Percentiles rank a stretch among this genome's conserved stretches.
These are phyloP conservation scores for Zonotrichia leucophrys DNA, from an alignment of 2,113 vertebrate genomes.

Conservation along the genomic window DNA sequence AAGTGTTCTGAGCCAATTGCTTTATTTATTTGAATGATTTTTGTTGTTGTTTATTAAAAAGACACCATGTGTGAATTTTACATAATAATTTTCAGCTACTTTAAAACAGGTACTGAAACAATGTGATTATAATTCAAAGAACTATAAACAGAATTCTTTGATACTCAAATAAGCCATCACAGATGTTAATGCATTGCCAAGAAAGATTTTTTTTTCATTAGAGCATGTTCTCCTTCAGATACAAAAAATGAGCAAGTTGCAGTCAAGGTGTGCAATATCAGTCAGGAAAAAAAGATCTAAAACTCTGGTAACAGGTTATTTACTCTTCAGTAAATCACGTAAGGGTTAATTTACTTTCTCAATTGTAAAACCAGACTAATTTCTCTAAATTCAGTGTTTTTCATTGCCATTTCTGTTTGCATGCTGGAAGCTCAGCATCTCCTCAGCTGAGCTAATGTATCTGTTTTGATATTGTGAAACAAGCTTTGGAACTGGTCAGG, in stretches of 20 bases:
- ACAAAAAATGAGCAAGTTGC: neutral
- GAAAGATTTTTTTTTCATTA: neutral
- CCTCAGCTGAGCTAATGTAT: neutral
- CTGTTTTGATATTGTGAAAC: neutral
- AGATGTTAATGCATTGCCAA: neutral
- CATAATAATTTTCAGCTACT: neutral
- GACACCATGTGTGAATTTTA: neutral
- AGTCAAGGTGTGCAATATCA: neutral
- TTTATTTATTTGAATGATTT: conserved; percentile 42
- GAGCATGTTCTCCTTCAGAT: neutral
- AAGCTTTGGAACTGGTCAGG: neutral
- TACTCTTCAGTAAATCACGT: neutral
- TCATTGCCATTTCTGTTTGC: neutral
- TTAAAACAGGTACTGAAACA: neutral
- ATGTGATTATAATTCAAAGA: neutral
- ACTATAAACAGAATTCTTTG: neutral
- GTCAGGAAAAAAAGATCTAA: neutral
- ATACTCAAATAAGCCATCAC: neutral
- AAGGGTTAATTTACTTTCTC: neutral
- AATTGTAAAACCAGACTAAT: neutral
- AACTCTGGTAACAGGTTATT: neutral
- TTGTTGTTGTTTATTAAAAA: conserved; percentile 47
- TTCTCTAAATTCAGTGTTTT: neutral
- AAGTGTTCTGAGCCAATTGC: conserved; percentile 11
- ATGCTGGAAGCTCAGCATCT: neutral